Base-by-base conservation (phyloP, 1,140 invertebrate species). In the Cotesia typhae region DNA sequence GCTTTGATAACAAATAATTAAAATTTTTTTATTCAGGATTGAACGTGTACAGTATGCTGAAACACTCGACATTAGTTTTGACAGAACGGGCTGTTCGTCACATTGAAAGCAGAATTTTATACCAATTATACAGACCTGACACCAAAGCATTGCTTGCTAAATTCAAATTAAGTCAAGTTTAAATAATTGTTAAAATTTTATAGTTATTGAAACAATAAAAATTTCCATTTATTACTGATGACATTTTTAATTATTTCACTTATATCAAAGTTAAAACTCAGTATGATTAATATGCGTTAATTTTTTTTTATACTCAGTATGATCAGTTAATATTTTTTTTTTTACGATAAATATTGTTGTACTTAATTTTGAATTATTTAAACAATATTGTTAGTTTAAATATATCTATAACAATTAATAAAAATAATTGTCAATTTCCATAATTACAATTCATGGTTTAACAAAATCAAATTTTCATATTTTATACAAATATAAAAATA, bases 51-150 rank as follows among this genome's bases (percentile, higher is more conserved):
- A 98, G 90, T 83, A 98, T 99, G 95, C 83, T 99, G 47, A 99
- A 99, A 88, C 95, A 99, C 87, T 92, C 97, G 72, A 99, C 97
- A 0, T 82, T 99, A 12, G 92, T 99, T 1, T 82, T 99, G 0
- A 99, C 98, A 2, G 85, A 93, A 75, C 88, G 89, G 60, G 97
- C 97, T 7, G 90, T 95, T 0, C 91, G 96, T 80, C 88, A 89
- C 77, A 92, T 99, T 76, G 96, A 99, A 88, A 90, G 95, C 68
- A 94, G 92, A 86, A 80, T 99, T 37, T 81, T 99, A n/a, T 90
- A 88, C 75, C 90, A 94, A 71, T 83, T 97, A 4, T 88, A 97
- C 84, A 89, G 91, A 74, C 86, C 89, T 51, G 91, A 93, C 83
- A 81, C 78, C 1, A 12, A 0, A 4, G 64, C 73, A 70, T 1